A percentile compares a stretch with the other conserved stretches of the same genome.
Evolutionary conservation across 2,113 vertebrate species (phyloP).

Genomic region (Lampris megalopsis): DNA sequence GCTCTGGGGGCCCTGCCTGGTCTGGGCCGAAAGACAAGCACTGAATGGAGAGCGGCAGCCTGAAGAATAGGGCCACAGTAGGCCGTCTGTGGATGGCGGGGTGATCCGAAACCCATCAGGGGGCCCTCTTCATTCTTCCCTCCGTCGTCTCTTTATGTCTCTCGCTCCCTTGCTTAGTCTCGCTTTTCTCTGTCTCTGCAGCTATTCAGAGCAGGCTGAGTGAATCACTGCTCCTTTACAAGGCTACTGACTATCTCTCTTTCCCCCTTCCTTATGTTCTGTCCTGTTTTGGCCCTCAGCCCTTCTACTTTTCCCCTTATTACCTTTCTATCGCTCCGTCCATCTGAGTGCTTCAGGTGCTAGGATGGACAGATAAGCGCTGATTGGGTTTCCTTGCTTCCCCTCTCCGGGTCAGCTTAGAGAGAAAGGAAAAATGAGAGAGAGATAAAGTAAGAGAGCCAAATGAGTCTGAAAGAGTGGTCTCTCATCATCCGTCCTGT

Average conservation of each 20-base stretch:
- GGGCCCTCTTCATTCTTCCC: conserved; percentile 44
- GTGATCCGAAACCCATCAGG: conserved; percentile 61
- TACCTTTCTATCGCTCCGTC: conserved; percentile 41
- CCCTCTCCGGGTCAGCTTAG: conserved; percentile 2
- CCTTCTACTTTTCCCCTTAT: conserved; percentile 32
- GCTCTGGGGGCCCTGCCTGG: conserved; percentile 31
- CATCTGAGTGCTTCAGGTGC: conserved; percentile 56
- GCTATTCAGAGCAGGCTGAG: conserved; percentile 59
- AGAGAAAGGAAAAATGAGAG: neutral
- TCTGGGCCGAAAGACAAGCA: conserved; percentile 47
- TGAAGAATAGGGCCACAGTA: conserved; percentile 61
- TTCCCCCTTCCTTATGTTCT: conserved; percentile 33
- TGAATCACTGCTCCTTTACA: conserved; percentile 56
- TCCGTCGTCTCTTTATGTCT: conserved; percentile 50
- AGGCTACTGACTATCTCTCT: conserved; percentile 19
- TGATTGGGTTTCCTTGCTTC: conserved; percentile 37
- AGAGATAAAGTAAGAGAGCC: conserved; percentile 6
- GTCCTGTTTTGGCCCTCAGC: conserved; percentile 1
- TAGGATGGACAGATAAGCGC: conserved; percentile 49
- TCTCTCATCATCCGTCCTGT: conserved; percentile 44
- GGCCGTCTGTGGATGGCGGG: conserved; percentile 53
- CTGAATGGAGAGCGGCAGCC: conserved; percentile 55
- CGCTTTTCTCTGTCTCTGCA: conserved; percentile 50
- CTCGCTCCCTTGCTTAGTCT: conserved; percentile 27
- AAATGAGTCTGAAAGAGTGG: conserved; percentile 38